Evolutionary conservation across 2,888 invertebrate species (phyloP), one percentile per base, ranked within the genome.

Genomic region (Spodoptera picta): DNA sequence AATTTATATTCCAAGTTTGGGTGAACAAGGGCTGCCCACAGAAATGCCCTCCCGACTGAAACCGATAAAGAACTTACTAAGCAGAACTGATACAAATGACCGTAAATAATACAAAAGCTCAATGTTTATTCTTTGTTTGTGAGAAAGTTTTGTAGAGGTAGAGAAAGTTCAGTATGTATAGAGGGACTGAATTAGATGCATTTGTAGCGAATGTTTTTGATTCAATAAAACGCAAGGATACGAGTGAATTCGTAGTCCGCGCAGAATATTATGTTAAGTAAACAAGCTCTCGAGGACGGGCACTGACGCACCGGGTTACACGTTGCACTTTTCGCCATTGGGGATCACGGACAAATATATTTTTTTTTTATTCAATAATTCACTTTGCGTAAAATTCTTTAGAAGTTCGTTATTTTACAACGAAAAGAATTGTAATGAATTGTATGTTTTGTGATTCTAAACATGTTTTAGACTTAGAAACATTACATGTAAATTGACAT

Each of bases 1-100:
- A 91, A 92, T 92, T 91, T 92, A 91, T 92, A 90, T 89, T 85
- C 89, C 80, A 91, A 91, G 89, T 92, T 90, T 86, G 75, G 83
- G 77, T 69, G 81, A 84, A 83, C 84, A 82, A 79, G 82, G 83
- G 77, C 79, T 77, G 76, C 77, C 86, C 84, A 74, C 87, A 85
- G 84, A 83, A 84, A 80, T 82, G 80, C 83, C 82, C 79, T 80
- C 70, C 75, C 77, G 69, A 75, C 83, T 75, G 65, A 80, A 86
- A 82, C 83, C 83, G 79, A 87, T 85, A 86, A 85, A 87, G 80
- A 89, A 88, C 87, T 87, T 83, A 81, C 77, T 65, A 75, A 80
- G 81, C 83, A 83, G 83, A 86, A 88, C 84, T 86, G 86, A 88
- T 87, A 88, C 83, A 85, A 88, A 88, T 86, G 82, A 80, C 79